Evolutionary conservation across 2,888 invertebrate genomes (phyloP).

Genomic region (Erebia ligea): DNA sequence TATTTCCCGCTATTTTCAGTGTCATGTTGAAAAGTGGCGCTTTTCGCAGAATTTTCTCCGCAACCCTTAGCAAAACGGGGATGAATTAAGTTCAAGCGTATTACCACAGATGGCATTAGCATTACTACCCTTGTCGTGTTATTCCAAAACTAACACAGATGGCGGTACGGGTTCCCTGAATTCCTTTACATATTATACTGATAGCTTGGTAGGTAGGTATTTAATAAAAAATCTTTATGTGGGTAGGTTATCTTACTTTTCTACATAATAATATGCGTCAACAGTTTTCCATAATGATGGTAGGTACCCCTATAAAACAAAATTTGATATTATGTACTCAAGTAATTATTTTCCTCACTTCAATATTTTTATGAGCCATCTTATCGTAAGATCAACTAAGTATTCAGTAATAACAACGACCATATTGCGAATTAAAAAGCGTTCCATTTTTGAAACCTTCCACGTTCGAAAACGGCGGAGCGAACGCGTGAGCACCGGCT

Average conservation of each 20-base stretch:
- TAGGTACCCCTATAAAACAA: too few species aligned
- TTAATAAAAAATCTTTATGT: neutral
- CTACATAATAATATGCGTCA: too few species aligned
- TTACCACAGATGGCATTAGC: constrained; percentile 63
- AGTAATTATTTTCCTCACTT: neutral
- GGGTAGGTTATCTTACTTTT: too few species aligned
- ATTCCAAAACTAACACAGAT: constrained; percentile 52
- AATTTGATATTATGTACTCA: too few species aligned
- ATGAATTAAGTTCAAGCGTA: constrained; percentile 57
- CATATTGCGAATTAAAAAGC: constrained; percentile 21
- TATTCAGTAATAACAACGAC: neutral
- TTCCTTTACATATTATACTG: neutral
- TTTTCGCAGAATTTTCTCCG: constrained; percentile 69
- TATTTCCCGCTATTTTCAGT: constrained; percentile 46
- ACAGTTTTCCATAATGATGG: too few species aligned
- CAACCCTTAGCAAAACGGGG: constrained; percentile 73
- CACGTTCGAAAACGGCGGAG: constrained; percentile 47
- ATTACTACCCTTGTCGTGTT: constrained; percentile 33
- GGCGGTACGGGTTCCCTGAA: constrained; percentile 53
- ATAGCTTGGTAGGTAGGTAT: neutral
- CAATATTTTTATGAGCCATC: neutral
- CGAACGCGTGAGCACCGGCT: constrained; percentile 67
- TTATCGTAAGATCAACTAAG: neutral
- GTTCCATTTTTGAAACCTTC: constrained; percentile 48
- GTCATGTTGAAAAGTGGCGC: constrained; percentile 66